These are phyloP conservation scores for Stenodema calcarata DNA, from an alignment of 2,888 invertebrate species.

Conservation along the genomic window DNA sequence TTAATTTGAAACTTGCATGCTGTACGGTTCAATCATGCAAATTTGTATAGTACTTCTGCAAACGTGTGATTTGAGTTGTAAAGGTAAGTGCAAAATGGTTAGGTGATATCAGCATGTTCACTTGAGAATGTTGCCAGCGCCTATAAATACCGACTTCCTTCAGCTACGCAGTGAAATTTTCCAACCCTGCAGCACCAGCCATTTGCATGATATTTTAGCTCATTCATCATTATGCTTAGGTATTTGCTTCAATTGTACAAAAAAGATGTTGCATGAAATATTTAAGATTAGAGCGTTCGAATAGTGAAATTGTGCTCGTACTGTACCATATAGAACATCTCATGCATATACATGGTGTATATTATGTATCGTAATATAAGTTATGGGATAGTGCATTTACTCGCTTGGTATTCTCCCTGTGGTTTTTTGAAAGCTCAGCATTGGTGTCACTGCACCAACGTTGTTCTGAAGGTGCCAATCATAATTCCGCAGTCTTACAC, in stretches of 20 bases:
- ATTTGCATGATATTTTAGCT: background rate
- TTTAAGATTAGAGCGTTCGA: background rate
- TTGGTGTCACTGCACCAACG: too few relatives aligned
- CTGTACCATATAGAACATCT: too few relatives aligned
- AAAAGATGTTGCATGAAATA: background rate
- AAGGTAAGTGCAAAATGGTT: background rate
- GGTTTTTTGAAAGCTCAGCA: too few relatives aligned
- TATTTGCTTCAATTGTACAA: background rate
- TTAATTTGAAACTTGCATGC: background rate
- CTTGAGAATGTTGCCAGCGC: constrained; percentile 10
- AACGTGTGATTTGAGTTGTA: background rate
- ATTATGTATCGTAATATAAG: too few relatives aligned
- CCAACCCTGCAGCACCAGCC: background rate
- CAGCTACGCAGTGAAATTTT: background rate
- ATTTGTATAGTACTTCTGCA: background rate
- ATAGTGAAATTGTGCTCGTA: too few relatives aligned
- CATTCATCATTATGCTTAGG: background rate
- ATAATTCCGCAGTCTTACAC: too few relatives aligned
- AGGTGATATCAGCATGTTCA: background rate
- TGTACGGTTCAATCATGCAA: background rate
- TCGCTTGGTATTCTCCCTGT: too few relatives aligned
- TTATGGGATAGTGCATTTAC: too few relatives aligned
- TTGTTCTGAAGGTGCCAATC: too few relatives aligned
- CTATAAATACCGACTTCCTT: background rate
- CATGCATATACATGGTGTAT: too few relatives aligned